Conservation (phyloP, 2,888 invertebrate species). For the Dasysyrphus tricinctus region DNA sequence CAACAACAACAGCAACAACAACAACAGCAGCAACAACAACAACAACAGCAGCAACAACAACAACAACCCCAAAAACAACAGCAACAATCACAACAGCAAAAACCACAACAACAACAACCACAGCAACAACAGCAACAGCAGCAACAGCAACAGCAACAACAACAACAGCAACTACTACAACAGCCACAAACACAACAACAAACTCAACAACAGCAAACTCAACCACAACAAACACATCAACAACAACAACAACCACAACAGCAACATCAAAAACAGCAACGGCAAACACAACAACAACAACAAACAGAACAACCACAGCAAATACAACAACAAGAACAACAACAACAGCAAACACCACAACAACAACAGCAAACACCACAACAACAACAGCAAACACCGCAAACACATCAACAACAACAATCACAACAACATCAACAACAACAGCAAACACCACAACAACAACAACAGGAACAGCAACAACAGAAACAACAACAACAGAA, state of each 20-base stretch:
- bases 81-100: constrained; percentile 31
- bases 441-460: background rate
- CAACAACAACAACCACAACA: constrained; percentile 38
- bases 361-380: constrained; percentile 48
- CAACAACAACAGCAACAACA: constrained; percentile 45
- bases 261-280: no score
- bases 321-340: background rate
- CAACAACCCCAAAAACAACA: constrained; percentile 28
- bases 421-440: background rate
- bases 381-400: no score
- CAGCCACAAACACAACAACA: background rate
- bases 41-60: constrained; percentile 35
- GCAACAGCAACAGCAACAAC: constrained; percentile 27
- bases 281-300: no score
- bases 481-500: background rate
- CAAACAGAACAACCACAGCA: background rate
- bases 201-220: constrained; percentile 43
- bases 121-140: constrained; percentile 25
- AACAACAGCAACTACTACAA: background rate
- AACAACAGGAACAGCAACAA: constrained; percentile 44
- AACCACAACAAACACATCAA: constrained; percentile 36
- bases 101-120: background rate
- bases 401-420: constrained; percentile 12
- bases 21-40: constrained; percentile 52
- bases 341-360: background rate